Evolutionary conservation across 2,797 vertebrate genomes (phyloP).

Genomic region (Spinus olivaceus): DNA sequence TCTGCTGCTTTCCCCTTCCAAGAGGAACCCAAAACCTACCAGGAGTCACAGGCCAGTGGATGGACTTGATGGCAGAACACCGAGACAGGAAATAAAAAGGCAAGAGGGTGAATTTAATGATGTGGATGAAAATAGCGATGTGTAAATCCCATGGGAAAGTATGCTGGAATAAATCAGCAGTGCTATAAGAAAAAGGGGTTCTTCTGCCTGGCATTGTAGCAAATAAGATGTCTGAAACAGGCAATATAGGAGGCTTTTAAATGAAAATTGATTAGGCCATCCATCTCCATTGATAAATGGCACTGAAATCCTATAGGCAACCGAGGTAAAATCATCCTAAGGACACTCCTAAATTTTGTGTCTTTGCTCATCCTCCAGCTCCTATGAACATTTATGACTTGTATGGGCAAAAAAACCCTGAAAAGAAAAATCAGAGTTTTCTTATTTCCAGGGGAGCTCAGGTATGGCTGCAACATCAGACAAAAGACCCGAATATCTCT

Average conservation of each 20-base stretch:
- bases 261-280: constrained; percentile 43
- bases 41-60: background rate
- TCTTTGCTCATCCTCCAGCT: background rate
- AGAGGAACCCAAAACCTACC: background rate
- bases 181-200: background rate
- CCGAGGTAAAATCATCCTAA: background rate
- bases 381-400: background rate
- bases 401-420: background rate
- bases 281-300: constrained; percentile 15
- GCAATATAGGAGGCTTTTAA: background rate
- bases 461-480: background rate
- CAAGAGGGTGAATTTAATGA: background rate
- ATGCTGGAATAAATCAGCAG: background rate
- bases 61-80: background rate
- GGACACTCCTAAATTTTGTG: background rate
- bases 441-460: background rate
- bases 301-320: background rate
- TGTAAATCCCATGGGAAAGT: background rate
- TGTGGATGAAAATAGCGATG: background rate
- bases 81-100: background rate
- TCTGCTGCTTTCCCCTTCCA: background rate
- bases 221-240: constrained; percentile 10
- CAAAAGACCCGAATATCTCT: background rate
- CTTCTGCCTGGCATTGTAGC: background rate
- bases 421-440: background rate